phyloP scores from a whole-genome alignment of 92 coral and sea anemone genomes.

The Epizoanthus ramosus region DNA sequence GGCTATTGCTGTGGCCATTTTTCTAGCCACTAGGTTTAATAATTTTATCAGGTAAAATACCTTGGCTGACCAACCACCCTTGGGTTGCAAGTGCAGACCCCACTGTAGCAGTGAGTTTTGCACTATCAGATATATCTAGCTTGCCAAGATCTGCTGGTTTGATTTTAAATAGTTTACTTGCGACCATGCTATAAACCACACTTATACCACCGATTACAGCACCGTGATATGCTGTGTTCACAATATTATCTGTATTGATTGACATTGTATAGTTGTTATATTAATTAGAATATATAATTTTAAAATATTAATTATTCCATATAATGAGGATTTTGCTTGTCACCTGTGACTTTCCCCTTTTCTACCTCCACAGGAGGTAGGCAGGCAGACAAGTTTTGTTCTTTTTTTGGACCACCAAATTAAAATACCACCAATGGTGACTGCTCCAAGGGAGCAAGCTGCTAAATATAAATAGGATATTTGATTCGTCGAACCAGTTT shows the following conservation, averaged over 20 bases:
- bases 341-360: too few relatives aligned
- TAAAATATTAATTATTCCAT: neutral
- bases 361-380: too few relatives aligned
- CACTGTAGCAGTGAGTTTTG: constrained; percentile 21
- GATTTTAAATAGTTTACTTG: constrained; percentile 10
- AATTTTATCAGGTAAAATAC: constrained; percentile 32
- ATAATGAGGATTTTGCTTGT: neutral
- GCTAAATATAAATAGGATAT: constrained; percentile 3
- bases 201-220: constrained; percentile 27
- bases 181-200: constrained; percentile 23
- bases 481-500: constrained; percentile 9
- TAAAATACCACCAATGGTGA: too few relatives aligned
- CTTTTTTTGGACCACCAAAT: too few relatives aligned
- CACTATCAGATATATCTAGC: constrained; percentile 3
- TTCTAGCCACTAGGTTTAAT: constrained; percentile 12
- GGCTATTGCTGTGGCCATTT: constrained; percentile 37
- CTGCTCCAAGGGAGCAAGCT: constrained; percentile 12
- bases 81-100: constrained; percentile 27
- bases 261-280: constrained; percentile 22
- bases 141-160: constrained; percentile 33
- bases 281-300: neutral
- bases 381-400: too few relatives aligned
- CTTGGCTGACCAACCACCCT: constrained; percentile 31
- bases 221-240: constrained; percentile 26
- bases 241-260: constrained; percentile 16